Evolutionary conservation across 2,888 invertebrate species (phyloP), one percentile per base, ranked within the genome.

Genomic region (Eupsilia transversa): DNA sequence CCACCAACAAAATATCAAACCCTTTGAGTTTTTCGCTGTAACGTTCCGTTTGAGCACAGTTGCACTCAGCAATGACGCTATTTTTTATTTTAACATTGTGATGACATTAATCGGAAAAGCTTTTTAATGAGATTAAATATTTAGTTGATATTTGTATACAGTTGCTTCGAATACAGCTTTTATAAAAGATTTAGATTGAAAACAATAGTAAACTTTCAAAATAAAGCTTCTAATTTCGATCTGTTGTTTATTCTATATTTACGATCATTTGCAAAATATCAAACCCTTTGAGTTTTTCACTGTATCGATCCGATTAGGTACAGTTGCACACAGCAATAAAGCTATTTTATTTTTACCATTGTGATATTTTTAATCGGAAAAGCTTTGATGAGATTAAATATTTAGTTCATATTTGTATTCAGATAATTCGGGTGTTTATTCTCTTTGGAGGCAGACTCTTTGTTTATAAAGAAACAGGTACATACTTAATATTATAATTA

Each of bases 251-350:
- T 38, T 30, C 5, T 59, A 43, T 43, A 43, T 43, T 2, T 43
- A 85, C 87, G 84, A 80, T 82, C 63, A 83, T 86, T 83, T 85
- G 60, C 27, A 77, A 83, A 85, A 77, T 79, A 85, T 80, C 69
- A 79, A 77, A 66, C 73, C 64, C 72, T 73, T 75, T 77, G 77
- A 76, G 33, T 38, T 79, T 63, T 74, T 75, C 65, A 43, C 52
- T 69, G 73, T 33, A 74, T 54, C 61, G 52, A 60, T 61, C 30
- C n/a, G 20, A 59, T 63, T 70, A 30, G 43, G 54, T 49, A 59
- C 57, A 63, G 23, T 23, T 49, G 9, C 33, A 14, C 43, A 35
- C 57, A 56, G 10, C 14, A 35, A 63, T 20, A 35, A 65, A 63
- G 3, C 23, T 23, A 20, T 77, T 70, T 68, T 38, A 60, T 64